Evolutionary conservation across 2,797 vertebrate genomes (phyloP), one percentile per base, ranked within the genome.

Genomic region (Arrhamphus sclerolepis): DNA sequence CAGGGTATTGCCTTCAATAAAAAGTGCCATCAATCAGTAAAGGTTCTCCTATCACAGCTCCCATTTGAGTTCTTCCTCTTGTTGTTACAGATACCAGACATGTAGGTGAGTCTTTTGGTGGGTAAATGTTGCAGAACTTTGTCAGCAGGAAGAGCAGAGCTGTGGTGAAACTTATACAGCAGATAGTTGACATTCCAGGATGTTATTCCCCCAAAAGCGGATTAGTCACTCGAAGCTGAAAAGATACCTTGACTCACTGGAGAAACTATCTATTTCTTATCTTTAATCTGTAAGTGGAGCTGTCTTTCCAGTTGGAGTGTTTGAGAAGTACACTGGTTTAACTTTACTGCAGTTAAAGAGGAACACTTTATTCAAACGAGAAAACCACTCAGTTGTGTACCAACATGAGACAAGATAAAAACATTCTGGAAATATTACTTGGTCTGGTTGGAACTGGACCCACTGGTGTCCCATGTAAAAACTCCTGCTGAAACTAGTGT

Each of bases 401-500:
- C 34, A 38, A 26, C 42, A 34, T 22, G 5, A 39, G 64, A 49
- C 63, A 64, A 54, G 47, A 24, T 54, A 49, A 38, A 66, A 63
- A 29, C 29, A 3, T 29, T 29, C 8, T 29, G 29, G 6, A 49
- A 77, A 76, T 69, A 71, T 71, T 76, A 48, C 59, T 60, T 47
- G 44, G 8, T 7, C 29, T 29, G 29, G 29, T 29, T 29, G 29
- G 6, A 29, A 29, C 24, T 26, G 24, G 24, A 26, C 66, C 72
- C 50, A 57, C 49, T 51, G 26, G 39, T 69, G 64, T 70, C 59
- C 52, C 50, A 68, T 77, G 72, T 70, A 86, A 75, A 85, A 65
- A 62, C 75, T n/a, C 67, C 77, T 40, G 1, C 64, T 47, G 42
- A 61, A 52, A 20, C 68, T 69, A 53, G 6, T 50, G 55, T 68